Percentiles rank a stretch among this genome's conserved stretches.
Conservation (phyloP, 2,888 invertebrate species). For the Eretmocerus hayati region DNA sequence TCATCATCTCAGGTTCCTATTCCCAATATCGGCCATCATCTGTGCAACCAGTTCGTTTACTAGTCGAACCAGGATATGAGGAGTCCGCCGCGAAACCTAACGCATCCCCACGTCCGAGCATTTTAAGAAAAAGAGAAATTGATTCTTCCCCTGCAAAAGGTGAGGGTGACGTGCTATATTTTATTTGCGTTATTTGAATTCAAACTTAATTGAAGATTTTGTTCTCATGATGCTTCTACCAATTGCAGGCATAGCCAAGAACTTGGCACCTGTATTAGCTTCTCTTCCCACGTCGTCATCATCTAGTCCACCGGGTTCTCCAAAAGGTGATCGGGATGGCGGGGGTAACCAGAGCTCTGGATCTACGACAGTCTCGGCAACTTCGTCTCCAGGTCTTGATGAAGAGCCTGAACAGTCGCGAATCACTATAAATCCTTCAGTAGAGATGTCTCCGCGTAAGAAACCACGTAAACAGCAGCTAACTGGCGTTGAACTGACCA, state of each 20-base stretch:
- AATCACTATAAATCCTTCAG: constrained; percentile 45
- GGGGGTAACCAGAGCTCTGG: constrained; percentile 54
- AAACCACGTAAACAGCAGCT: constrained; percentile 85
- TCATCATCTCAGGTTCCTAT: constrained; percentile 33
- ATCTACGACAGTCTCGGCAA: constrained; percentile 81
- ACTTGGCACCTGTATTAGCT: constrained; percentile 41
- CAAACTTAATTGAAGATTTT: not conserved
- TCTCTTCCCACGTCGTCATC: constrained; percentile 35
- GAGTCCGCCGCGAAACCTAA: constrained; percentile 46
- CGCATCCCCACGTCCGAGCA: constrained; percentile 71
- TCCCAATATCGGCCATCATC: constrained; percentile 40
- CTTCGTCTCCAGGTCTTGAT: constrained; percentile 70
- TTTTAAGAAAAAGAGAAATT: constrained; percentile 79
- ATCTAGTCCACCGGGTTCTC: constrained; percentile 42
- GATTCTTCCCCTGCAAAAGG: constrained; percentile 51
- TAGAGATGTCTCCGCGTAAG: constrained; percentile 74
- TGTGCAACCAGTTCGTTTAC: constrained; percentile 41
- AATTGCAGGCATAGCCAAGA: constrained; percentile 36
- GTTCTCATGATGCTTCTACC: not conserved
- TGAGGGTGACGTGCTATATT: constrained; percentile 18
- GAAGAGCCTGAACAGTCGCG: constrained; percentile 52
- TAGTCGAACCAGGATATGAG: constrained; percentile 43
- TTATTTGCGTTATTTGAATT: not conserved
- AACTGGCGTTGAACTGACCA: constrained; percentile 40
- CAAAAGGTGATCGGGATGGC: constrained; percentile 40